Percentiles rank a stretch among this genome's conserved stretches.
Conservation (phyloP, 2,113 vertebrate species). For the Coptodon rendalli region DNA sequence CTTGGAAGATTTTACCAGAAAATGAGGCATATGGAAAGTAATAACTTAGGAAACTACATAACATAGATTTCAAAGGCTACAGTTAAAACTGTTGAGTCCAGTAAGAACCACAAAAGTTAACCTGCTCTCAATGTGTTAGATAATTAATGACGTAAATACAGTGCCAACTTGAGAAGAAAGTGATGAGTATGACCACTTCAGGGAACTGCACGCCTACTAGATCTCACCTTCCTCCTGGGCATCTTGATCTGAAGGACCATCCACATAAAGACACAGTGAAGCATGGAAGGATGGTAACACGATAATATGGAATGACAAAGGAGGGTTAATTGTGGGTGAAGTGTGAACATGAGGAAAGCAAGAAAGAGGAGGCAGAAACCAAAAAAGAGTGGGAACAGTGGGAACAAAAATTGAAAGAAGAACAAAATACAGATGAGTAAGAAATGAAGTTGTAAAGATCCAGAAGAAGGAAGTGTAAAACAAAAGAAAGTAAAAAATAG, state of each 20-base stretch:
- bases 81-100: neutral
- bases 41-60: neutral
- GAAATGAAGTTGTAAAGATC: neutral
- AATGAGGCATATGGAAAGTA: neutral
- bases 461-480: neutral
- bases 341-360: neutral
- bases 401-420: neutral
- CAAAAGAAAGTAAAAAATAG: neutral
- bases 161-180: neutral
- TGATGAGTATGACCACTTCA: neutral
- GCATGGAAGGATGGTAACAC: neutral
- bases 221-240: conserved; percentile 57
- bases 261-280: neutral
- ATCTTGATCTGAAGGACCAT: conserved; percentile 48
- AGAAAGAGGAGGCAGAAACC: neutral
- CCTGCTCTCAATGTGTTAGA: neutral
- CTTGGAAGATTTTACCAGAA: neutral
- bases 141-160: neutral
- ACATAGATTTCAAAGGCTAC: neutral
- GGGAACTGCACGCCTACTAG: neutral
- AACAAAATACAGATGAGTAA: neutral
- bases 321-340: neutral
- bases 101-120: neutral
- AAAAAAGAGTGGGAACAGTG: neutral
- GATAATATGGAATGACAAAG: neutral